A percentile compares a stretch with the other conserved stretches of the same genome.
Conservation (phyloP, 1,140 invertebrate species). For the Neodiprion pinetum region DNA sequence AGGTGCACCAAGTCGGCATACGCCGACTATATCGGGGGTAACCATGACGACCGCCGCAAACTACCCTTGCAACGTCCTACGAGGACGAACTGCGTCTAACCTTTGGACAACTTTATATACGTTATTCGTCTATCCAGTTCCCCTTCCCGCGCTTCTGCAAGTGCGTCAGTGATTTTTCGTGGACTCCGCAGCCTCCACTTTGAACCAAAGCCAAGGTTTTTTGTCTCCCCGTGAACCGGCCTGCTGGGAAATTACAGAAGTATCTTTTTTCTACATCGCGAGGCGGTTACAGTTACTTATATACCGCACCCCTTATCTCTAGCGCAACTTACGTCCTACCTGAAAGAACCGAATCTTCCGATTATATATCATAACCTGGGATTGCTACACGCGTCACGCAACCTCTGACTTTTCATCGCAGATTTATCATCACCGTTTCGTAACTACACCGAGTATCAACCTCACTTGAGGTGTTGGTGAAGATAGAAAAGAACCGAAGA, state of each 20-base stretch:
- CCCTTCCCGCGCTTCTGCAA: not conserved
- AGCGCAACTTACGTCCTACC: no score
- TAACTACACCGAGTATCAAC: no score
- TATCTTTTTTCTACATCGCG: no score
- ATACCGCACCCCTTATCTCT: not conserved
- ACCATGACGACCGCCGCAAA: constrained; percentile 61
- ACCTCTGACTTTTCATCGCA: not conserved
- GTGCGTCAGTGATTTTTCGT: no score
- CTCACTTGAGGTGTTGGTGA: no score
- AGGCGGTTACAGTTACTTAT: not conserved
- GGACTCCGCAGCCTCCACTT: no score
- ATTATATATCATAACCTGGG: not conserved
- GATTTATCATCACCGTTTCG: no score
- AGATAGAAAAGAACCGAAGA: no score
- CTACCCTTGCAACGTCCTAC: constrained; percentile 59
- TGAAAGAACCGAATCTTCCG: no score
- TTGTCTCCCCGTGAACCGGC: no score
- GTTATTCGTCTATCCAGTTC: not conserved
- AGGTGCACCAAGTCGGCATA: constrained; percentile 52
- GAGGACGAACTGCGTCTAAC: constrained; percentile 44
- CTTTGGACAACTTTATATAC: constrained; percentile 39
- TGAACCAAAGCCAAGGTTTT: no score
- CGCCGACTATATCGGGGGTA: constrained; percentile 52
- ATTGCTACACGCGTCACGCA: not conserved
- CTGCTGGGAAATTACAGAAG: no score